Percentiles rank a stretch among this genome's conserved stretches.
Evolutionary conservation across 2,888 invertebrate species (phyloP).

Genomic region (Drosophila stalkeri): DNA sequence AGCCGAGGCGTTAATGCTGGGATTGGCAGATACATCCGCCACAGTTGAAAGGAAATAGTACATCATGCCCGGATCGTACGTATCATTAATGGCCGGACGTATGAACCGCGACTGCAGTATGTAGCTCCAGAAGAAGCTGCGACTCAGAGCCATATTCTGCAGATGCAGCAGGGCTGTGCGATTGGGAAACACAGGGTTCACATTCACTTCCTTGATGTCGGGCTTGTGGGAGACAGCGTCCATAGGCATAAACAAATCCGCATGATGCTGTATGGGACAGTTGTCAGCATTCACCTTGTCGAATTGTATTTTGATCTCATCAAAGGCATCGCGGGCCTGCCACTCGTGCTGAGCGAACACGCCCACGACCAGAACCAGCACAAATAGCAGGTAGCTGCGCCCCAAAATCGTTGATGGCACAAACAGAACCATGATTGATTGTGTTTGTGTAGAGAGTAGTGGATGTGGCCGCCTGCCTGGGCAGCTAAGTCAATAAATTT

Average conservation of each 20-base stretch:
- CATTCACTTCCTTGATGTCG: slow-evolving; percentile 96
- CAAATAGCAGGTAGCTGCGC: slow-evolving; percentile 83
- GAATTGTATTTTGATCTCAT: slow-evolving; percentile 93
- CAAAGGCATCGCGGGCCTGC: slow-evolving; percentile 95
- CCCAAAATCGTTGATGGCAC: slow-evolving; percentile 79
- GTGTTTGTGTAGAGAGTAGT: not conserved
- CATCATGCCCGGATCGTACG: slow-evolving; percentile 99
- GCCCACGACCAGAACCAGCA: slow-evolving; percentile 86
- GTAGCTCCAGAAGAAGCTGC: slow-evolving; percentile 98
- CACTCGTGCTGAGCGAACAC: slow-evolving; percentile 95
- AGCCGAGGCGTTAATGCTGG: slow-evolving; percentile 95
- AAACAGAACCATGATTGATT: slow-evolving; percentile 63
- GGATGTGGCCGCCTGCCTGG: slow-evolving; percentile 19
- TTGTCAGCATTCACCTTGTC: slow-evolving; percentile 94
- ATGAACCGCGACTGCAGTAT: slow-evolving; percentile 96
- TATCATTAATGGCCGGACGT: slow-evolving; percentile 94
- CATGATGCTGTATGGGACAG: slow-evolving; percentile 94
- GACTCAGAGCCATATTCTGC: slow-evolving; percentile 97
- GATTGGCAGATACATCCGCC: slow-evolving; percentile 97
- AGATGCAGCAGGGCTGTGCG: slow-evolving; percentile 96
- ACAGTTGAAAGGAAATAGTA: slow-evolving; percentile 97
- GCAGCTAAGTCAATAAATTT: slow-evolving; percentile 12
- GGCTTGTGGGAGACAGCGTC: slow-evolving; percentile 96
- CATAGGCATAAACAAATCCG: slow-evolving; percentile 92
- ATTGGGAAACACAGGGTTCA: slow-evolving; percentile 97